Percentiles rank a stretch among this genome's conserved stretches.
phyloP scores from a whole-genome alignment of 2,888 invertebrate species.

The Xiphydria camelus region DNA sequence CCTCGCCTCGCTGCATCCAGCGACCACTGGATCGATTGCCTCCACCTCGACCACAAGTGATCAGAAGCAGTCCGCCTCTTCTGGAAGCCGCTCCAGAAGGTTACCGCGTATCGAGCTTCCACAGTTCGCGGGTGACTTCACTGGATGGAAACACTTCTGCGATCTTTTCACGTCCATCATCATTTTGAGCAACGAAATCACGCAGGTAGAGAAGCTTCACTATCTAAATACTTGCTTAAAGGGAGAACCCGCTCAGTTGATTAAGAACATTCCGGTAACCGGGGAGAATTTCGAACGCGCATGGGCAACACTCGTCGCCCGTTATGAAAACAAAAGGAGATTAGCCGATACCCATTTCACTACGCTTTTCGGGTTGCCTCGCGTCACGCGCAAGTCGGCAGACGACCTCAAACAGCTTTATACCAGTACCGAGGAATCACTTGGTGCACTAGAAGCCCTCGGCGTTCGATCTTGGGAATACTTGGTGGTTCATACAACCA shows the following conservation, averaged over 20 bases:
- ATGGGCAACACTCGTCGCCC: constrained; percentile 15
- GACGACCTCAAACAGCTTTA: constrained; percentile 10
- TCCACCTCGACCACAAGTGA: too few species aligned
- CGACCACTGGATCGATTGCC: too few species aligned
- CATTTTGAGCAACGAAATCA: too few species aligned
- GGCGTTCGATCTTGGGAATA: constrained; percentile 14
- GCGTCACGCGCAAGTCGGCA: constrained; percentile 1
- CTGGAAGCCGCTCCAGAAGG: too few species aligned
- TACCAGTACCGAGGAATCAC: constrained; percentile 8
- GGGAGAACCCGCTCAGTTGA: constrained; percentile 16
- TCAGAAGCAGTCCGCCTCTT: too few species aligned
- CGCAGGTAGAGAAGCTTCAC: too few species aligned
- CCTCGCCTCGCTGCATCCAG: too few species aligned
- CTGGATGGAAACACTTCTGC: too few species aligned
- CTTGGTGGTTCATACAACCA: constrained; percentile 6
- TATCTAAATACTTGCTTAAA: constrained; percentile 18
- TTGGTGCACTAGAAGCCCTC: constrained; percentile 14
- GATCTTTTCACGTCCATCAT: too few species aligned
- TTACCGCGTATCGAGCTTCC: too few species aligned
- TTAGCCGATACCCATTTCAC: constrained; percentile 10
- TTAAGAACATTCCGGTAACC: constrained; percentile 15
- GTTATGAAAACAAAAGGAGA: constrained; percentile 22
- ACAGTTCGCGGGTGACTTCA: too few species aligned
- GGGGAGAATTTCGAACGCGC: constrained; percentile 16
- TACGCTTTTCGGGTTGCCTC: constrained; percentile 7